phyloP scores from a whole-genome alignment of 30 jellyfish, hydroid and myxozoan species.

The Hydractinia symbiolongicarpus region DNA sequence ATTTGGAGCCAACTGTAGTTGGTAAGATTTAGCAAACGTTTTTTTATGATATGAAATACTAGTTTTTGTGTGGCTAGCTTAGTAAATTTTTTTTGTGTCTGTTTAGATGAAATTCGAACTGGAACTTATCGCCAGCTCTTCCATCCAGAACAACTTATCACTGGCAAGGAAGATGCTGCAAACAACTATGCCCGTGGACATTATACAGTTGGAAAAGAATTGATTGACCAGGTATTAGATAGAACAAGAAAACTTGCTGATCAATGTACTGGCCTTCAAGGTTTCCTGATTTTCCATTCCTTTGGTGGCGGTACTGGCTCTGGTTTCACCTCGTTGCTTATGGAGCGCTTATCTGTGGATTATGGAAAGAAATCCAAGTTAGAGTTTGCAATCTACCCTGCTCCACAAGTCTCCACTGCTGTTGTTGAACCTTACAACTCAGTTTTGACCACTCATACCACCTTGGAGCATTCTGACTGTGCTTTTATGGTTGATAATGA shows the following conservation, averaged over 20 bases:
- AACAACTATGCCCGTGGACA: slow-evolving; percentile 98
- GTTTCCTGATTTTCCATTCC: slow-evolving; percentile 90
- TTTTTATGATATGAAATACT: neutral
- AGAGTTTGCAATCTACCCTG: slow-evolving; percentile 94
- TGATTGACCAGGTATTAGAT: slow-evolving; percentile 76
- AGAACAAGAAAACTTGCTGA: slow-evolving; percentile 89
- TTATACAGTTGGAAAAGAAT: slow-evolving; percentile 93
- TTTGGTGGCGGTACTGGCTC: slow-evolving; percentile 99
- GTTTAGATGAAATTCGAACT: slow-evolving; percentile 86
- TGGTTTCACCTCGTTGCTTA: slow-evolving; percentile 85
- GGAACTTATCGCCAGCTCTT: slow-evolving; percentile 87
- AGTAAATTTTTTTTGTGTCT: neutral
- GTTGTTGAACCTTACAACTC: slow-evolving; percentile 97
- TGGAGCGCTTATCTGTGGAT: slow-evolving; percentile 91
- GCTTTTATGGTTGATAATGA: slow-evolving; percentile 62
- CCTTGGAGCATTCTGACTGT: slow-evolving; percentile 49
- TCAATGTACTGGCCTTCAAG: slow-evolving; percentile 94
- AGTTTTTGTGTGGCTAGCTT: neutral
- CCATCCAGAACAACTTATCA: slow-evolving; percentile 91
- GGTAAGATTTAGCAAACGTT: slow-evolving; percentile 32
- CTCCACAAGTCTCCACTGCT: slow-evolving; percentile 95
- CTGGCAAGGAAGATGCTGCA: slow-evolving; percentile 98
- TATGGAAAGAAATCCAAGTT: slow-evolving; percentile 87
- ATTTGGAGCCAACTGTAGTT: slow-evolving; percentile 84
- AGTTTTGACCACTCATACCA: slow-evolving; percentile 79